phyloP scores from a whole-genome alignment of 2,797 vertebrate genomes.

The Phaenicophaeus curvirostris region DNA sequence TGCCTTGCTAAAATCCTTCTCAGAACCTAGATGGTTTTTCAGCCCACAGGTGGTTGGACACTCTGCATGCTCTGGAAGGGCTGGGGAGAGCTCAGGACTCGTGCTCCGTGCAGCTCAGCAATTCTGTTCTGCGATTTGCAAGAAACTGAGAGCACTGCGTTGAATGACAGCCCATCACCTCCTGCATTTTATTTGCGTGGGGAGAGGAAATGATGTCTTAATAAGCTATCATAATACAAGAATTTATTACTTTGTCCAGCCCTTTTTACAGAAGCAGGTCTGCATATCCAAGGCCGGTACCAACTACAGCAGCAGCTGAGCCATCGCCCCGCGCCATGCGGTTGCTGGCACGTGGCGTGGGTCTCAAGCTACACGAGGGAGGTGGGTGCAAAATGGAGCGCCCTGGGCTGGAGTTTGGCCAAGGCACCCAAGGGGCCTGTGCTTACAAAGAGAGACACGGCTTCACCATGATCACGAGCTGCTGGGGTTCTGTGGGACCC shows the following conservation, averaged over 20 bases:
- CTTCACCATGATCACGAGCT: fast-evolving
- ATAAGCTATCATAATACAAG: not conserved
- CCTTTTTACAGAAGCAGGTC: not conserved
- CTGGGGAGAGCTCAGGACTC: not conserved
- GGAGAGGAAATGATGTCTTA: not conserved
- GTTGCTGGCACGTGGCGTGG: not conserved
- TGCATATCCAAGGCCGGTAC: fast-evolving
- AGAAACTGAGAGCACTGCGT: not conserved
- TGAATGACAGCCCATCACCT: not conserved
- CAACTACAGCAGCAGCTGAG: not conserved
- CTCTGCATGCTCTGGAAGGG: not conserved
- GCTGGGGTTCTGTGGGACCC: not conserved
- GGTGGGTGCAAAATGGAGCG: not conserved
- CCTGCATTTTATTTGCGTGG: not conserved
- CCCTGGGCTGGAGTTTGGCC: not conserved
- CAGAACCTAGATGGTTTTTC: not conserved
- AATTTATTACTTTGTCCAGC: not conserved
- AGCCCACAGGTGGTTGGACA: not conserved
- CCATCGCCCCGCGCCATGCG: not conserved
- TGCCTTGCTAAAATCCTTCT: not conserved
- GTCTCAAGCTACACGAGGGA: not conserved
- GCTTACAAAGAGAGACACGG: not conserved
- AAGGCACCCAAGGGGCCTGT: not conserved
- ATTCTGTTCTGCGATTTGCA: not conserved
- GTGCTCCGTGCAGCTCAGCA: not conserved